Percentiles rank a stretch among this genome's conserved stretches.
Conservation (phyloP, 2,888 invertebrate genomes). For the Sphaerophoria taeniata region DNA sequence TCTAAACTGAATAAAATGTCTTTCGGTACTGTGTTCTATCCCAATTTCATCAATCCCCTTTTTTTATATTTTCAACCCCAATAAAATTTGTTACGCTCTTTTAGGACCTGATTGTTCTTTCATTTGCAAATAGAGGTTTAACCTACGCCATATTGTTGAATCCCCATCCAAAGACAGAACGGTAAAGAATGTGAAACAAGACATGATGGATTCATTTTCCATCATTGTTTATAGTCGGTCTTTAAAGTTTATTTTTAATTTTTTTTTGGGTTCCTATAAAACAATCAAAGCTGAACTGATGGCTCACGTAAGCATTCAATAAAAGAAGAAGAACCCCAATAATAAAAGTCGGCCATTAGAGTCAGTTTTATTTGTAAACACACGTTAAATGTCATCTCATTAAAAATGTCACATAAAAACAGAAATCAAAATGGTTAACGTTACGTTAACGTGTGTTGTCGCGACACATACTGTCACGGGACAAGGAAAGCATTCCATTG, state of each 20-base stretch:
- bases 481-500: constrained; percentile 53
- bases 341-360: constrained; percentile 67
- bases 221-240: constrained; percentile 1
- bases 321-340: constrained; percentile 62
- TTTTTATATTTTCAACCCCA: constrained; percentile 63
- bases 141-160: constrained; percentile 67
- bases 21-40: constrained; percentile 24
- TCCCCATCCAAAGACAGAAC: not conserved
- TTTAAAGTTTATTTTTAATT: constrained; percentile 36
- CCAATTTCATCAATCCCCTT: constrained; percentile 34
- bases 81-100: constrained; percentile 75
- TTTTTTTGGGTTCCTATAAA: constrained; percentile 56
- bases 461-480: constrained; percentile 58
- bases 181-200: not conserved
- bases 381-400: constrained; percentile 65
- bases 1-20: constrained; percentile 40
- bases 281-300: constrained; percentile 61
- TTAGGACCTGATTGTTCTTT: constrained; percentile 74
- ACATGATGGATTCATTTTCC: not conserved
- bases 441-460: constrained; percentile 26
- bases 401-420: constrained; percentile 56
- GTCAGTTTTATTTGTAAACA: constrained; percentile 73
- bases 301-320: constrained; percentile 20
- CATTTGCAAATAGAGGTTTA: constrained; percentile 69
- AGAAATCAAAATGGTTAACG: constrained; percentile 30